A percentile compares a stretch with the other conserved stretches of the same genome.
phyloP scores from a whole-genome alignment of 1,140 invertebrate species.

The Prorops nasuta region DNA sequence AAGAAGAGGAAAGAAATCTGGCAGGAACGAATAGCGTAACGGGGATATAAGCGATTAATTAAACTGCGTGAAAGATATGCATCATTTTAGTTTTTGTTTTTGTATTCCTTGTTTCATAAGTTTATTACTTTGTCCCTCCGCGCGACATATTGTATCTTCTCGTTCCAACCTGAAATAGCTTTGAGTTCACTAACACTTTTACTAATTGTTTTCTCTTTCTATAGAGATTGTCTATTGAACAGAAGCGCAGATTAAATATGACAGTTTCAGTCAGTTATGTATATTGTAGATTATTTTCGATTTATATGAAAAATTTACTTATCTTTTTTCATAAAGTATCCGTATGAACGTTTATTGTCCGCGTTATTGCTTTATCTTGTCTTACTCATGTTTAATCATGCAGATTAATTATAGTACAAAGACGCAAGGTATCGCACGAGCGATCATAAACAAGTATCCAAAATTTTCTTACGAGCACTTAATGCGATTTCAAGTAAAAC shows the following conservation, averaged over 20 bases:
- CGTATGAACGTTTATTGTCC: not conserved
- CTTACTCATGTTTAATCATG: not conserved
- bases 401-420: not conserved
- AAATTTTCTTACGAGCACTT: conserved; percentile 14
- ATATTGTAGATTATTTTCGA: not conserved
- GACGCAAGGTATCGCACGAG: not conserved
- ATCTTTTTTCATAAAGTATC: not conserved
- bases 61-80: not conserved
- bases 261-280: too few relatives aligned
- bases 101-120: conserved; percentile 1
- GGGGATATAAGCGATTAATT: not conserved
- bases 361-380: not conserved
- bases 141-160: too few relatives aligned
- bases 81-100: conserved; percentile 5
- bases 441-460: not conserved
- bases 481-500: conserved; percentile 13
- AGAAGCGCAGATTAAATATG: not conserved
- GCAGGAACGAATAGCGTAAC: not conserved
- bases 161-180: not conserved
- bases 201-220: not conserved
- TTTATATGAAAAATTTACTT: not conserved
- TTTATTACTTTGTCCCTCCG: not conserved
- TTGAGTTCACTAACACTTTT: not conserved
- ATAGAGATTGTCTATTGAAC: not conserved
- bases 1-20: not conserved